Percentiles rank a stretch among this genome's conserved stretches.
Conservation (phyloP, 2,113 vertebrate species). For the Gadus chalcogrammus region DNA sequence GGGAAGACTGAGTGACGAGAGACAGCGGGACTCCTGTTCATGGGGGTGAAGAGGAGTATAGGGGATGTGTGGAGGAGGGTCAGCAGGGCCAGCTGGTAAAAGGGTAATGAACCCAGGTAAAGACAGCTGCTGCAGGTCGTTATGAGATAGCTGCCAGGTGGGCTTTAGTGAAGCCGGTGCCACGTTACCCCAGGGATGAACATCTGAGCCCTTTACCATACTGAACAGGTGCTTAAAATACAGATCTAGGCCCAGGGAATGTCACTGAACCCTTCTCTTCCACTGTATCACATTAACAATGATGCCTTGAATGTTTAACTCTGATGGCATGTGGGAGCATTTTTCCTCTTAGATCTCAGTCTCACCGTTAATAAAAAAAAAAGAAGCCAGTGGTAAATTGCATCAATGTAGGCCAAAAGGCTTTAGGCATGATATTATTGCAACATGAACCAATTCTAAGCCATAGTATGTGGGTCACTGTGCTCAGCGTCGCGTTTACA, state of each 20-base stretch:
- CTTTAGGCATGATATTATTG: too few relatives aligned
- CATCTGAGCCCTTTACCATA: constrained; percentile 1
- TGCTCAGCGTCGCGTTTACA: too few relatives aligned
- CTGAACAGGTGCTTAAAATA: constrained; percentile 7
- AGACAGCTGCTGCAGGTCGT: constrained; percentile 25
- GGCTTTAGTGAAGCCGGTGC: constrained; percentile 1
- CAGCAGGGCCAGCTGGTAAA: constrained; percentile 11
- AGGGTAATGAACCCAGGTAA: constrained; percentile 21
- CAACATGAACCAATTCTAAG: too few relatives aligned
- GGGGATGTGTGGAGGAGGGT: neutral
- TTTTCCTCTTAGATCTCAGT: too few relatives aligned
- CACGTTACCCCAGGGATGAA: constrained; percentile 12
- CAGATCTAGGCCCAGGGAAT: neutral
- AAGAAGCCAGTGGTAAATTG: too few relatives aligned
- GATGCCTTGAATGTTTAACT: too few relatives aligned
- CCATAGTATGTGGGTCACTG: too few relatives aligned
- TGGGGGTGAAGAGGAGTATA: neutral
- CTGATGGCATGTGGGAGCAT: too few relatives aligned
- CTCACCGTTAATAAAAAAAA: too few relatives aligned
- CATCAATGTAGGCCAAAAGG: too few relatives aligned
- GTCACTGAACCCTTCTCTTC: too few relatives aligned
- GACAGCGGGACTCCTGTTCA: neutral
- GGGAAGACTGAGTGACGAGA: neutral
- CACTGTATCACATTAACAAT: too few relatives aligned
- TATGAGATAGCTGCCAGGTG: constrained; percentile 22